phyloP scores from a whole-genome alignment of 2,113 vertebrate genomes.

The Myiozetetes cayanensis region DNA sequence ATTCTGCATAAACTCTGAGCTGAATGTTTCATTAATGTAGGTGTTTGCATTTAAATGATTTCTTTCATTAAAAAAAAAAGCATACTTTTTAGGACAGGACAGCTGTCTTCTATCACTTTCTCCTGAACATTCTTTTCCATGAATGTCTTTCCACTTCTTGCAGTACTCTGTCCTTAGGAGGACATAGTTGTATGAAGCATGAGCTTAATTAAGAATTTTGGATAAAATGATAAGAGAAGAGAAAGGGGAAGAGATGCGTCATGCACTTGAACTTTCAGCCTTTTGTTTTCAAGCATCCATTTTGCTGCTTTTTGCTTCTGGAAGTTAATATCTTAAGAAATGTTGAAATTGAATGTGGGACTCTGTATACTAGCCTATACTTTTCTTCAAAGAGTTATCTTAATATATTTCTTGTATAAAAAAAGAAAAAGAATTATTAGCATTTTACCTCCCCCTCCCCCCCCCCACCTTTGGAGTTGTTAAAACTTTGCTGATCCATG shows the following conservation, averaged over 20 bases:
- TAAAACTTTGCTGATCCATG: not conserved
- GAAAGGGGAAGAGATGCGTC: not conserved
- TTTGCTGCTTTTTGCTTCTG: not conserved
- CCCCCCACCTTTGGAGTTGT: not conserved
- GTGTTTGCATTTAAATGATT: not conserved
- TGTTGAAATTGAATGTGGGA: not conserved
- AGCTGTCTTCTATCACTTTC: not conserved
- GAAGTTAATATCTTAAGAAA: not conserved
- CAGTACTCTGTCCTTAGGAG: not conserved
- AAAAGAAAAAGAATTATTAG: not conserved
- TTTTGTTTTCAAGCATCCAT: not conserved
- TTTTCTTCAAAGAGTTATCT: not conserved
- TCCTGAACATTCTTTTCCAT: not conserved
- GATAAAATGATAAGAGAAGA: not conserved
- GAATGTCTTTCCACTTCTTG: not conserved
- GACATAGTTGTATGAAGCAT: not conserved
- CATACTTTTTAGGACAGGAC: not conserved
- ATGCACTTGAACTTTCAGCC: not conserved
- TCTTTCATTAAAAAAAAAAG: not conserved
- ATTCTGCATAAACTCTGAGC: not conserved
- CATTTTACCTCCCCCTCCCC: rapidly evolving
- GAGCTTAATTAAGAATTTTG: not conserved
- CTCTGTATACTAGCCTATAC: not conserved
- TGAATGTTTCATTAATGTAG: not conserved
- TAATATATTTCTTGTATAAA: not conserved